phyloP scores from a whole-genome alignment of 2,797 vertebrate genomes.

The Hydrophis major region DNA sequence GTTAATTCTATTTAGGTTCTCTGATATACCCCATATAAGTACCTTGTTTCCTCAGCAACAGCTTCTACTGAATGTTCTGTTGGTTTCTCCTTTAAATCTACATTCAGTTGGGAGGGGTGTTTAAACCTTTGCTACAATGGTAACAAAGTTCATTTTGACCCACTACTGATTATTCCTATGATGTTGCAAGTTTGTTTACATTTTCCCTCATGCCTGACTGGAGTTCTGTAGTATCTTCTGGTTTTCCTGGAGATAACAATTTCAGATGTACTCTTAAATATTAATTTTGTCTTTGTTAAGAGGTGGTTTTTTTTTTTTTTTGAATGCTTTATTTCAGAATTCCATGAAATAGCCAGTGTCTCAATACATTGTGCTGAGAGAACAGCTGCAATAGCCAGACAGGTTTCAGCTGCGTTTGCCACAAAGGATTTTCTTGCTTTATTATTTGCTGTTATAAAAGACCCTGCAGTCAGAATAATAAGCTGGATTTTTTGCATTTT shows the following conservation, averaged over 20 bases:
- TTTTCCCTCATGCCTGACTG: neutral
- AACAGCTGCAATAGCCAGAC: neutral
- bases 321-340: neutral
- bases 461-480: neutral
- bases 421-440: neutral
- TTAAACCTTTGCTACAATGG: neutral
- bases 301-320: neutral
- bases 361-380: neutral
- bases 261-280: neutral
- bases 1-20: neutral
- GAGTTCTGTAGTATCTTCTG: neutral
- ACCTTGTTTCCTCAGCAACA: neutral
- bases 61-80: neutral
- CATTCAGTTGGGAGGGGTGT: neutral
- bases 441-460: neutral
- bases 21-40: neutral
- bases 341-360: neutral
- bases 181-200: neutral
- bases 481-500: neutral
- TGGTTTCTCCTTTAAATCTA: neutral
- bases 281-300: neutral
- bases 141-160: neutral
- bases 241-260: neutral
- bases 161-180: neutral
- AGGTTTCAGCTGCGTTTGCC: neutral